Base-by-base conservation (phyloP, 2,888 invertebrate genomes). In the Calliphora vomitoria region DNA sequence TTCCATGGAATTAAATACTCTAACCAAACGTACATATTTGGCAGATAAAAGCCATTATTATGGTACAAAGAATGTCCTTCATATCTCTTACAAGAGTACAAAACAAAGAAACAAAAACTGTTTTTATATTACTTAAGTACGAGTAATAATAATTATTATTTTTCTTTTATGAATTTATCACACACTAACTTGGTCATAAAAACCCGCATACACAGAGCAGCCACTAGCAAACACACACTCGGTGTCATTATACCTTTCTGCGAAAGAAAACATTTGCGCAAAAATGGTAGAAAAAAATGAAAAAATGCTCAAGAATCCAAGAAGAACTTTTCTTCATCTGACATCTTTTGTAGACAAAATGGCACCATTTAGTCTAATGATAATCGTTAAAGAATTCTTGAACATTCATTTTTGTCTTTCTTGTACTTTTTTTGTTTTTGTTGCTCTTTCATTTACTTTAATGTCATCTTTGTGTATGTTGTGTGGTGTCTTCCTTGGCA, bases 351-450 rank as follows among this genome's bases (percentile, higher is more conserved):
- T 75, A 86, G 86, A 86, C 86, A 82, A 86, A 86, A 79, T 78
- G 86, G 86, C 86, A 82, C 86, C 86, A 82, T 82, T 82, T 84
- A 79, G 79, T 84, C 79, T 84, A 84, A 84, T 84, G 83, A 72
- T 79, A 79, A 84, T 83, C 83, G 71, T 78, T 78, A 83, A 83
- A 55, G 62, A 83, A 83, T 84, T 78, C 53, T 66, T 66, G 6
- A 58, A 79, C 64, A 41, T 72, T 68, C 66, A 58, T 78, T 79
- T 64, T 25, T 25, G 53, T 55, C 11, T 58, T 47, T 47, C 13
- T 35, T 35, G 35, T 3, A n/a, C 5, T 35, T 3, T 35, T 5
- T 4, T 35, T 35, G 4, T 35, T 35, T 4, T 35, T 35, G 35
- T 35, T 35, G 35, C 35, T 35, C 10, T 8, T 60, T 47, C 25